phyloP scores from a whole-genome alignment of 2,888 invertebrate genomes.

The Clusia tigrina region DNA sequence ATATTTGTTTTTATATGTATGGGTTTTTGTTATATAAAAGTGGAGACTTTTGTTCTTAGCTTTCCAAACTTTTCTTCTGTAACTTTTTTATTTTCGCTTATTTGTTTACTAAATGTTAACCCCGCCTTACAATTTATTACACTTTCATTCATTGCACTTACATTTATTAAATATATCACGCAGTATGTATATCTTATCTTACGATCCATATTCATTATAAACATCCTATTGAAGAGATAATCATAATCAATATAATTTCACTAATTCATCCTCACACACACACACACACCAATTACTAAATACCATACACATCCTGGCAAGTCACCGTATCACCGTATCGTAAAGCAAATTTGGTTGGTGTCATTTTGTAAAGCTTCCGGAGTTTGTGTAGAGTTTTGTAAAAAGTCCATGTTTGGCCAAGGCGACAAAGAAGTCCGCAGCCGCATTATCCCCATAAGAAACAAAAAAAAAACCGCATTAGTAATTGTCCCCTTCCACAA shows the following conservation, averaged over 20 bases:
- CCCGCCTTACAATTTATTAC: no score
- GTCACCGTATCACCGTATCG: conserved; percentile 55
- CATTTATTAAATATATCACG: background rate
- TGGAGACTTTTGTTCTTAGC: no score
- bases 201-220: background rate
- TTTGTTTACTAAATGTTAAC: no score
- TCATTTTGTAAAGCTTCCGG: conserved; percentile 45
- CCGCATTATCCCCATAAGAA: conserved; percentile 8
- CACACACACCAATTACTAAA: background rate
- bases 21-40: no score
- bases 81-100: no score
- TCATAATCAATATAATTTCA: background rate
- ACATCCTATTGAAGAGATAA: background rate
- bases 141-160: background rate
- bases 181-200: no score
- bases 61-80: no score
- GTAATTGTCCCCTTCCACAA: conserved; percentile 33
- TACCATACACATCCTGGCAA: conserved; percentile 4
- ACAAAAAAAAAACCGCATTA: conserved; percentile 21
- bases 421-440: no score
- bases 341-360: conserved; percentile 52
- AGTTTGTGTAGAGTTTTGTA: conserved; percentile 32
- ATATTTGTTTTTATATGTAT: no score
- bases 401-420: conserved; percentile 24
- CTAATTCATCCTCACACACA: background rate